Evolutionary conservation across 1,140 invertebrate genomes (phyloP).

Genomic region (Telenomus remus): DNA sequence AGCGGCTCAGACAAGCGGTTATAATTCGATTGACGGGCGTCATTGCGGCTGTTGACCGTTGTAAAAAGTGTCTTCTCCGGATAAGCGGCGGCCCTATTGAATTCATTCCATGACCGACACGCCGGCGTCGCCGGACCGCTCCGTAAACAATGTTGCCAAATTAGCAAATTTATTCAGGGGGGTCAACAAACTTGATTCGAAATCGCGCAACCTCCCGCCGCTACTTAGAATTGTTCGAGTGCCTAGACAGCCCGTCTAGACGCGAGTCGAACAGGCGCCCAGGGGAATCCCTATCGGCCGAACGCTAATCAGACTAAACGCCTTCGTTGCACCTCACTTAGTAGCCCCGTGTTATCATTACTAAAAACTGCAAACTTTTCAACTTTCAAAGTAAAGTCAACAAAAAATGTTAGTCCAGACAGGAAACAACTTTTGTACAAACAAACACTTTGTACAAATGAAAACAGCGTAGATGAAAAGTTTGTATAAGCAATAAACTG

Average conservation of each 20-base stretch:
- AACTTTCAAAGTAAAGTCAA: no score
- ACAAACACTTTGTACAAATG: no score
- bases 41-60: slow-evolving; percentile 45
- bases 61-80: slow-evolving; percentile 46
- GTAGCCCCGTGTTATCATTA: slow-evolving; percentile 2
- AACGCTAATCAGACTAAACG: slow-evolving; percentile 50
- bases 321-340: slow-evolving; percentile 30
- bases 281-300: slow-evolving; percentile 53
- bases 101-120: slow-evolving; percentile 44
- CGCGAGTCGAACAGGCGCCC: slow-evolving; percentile 30
- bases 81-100: slow-evolving; percentile 46
- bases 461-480: no score
- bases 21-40: slow-evolving; percentile 52
- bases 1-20: slow-evolving; percentile 7
- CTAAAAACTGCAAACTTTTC: no score
- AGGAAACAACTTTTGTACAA: no score
- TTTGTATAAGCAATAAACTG: no score
- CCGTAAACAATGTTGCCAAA: slow-evolving; percentile 56
- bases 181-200: slow-evolving; percentile 55
- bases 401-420: no score
- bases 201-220: slow-evolving; percentile 46
- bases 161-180: slow-evolving; percentile 46
- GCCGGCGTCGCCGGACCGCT: slow-evolving; percentile 35
- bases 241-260: slow-evolving; percentile 54
- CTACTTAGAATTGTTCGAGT: slow-evolving; percentile 50